These are phyloP conservation scores for Xiphophorus couchianus DNA, from an alignment of 2,113 vertebrate genomes.

Conservation along the genomic window DNA sequence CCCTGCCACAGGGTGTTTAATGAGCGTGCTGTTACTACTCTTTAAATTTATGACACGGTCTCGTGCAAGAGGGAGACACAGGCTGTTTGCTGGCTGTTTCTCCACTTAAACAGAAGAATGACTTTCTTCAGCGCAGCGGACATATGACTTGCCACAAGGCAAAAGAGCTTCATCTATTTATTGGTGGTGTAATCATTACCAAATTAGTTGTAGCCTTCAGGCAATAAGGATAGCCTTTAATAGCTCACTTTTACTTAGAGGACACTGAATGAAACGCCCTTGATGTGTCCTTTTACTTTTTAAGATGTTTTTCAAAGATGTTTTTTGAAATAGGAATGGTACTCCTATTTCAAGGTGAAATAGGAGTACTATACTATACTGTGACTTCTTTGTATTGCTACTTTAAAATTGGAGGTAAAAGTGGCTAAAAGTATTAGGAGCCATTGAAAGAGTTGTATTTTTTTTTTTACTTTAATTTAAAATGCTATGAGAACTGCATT, in stretches of 20 bases:
- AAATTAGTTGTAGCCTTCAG: not conserved
- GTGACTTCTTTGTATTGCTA: not conserved
- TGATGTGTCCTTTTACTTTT: not conserved
- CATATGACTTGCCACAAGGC: slow-evolving; percentile 33
- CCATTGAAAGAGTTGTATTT: not conserved
- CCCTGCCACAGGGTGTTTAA: not conserved
- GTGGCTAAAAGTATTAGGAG: not conserved
- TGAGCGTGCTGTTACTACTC: not conserved
- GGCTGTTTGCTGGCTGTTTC: slow-evolving; percentile 7
- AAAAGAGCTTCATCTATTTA: slow-evolving; percentile 38
- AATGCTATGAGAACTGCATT: not conserved
- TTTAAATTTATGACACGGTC: not conserved
- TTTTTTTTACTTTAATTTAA: not conserved
- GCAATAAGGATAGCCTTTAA: not conserved
- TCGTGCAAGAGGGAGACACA: not conserved
- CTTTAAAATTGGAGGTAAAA: not conserved
- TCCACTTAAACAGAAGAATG: slow-evolving; percentile 30
- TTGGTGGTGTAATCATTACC: slow-evolving; percentile 16
- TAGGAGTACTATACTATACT: not conserved
- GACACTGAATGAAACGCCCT: not conserved
- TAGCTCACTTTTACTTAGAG: not conserved
- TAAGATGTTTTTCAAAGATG: not conserved
- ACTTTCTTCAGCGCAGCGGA: slow-evolving; percentile 29
- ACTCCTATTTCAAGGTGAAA: too few relatives aligned
- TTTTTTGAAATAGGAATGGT: too few relatives aligned